phyloP scores from a whole-genome alignment of 2,113 vertebrate genomes.

The Scomber scombrus region DNA sequence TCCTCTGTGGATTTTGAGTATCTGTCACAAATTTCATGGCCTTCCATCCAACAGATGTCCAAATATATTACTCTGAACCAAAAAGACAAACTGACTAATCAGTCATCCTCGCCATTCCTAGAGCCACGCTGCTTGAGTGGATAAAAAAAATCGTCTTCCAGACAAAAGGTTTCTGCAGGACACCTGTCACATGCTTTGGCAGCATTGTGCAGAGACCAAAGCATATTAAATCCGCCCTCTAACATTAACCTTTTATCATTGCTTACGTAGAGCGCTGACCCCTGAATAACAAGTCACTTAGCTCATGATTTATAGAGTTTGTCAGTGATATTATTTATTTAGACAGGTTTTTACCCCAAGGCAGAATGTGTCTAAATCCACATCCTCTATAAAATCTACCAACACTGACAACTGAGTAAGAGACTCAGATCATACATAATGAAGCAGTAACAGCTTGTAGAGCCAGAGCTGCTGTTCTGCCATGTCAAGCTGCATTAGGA shows the following conservation, averaged over 20 bases:
- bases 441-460: conserved; percentile 68
- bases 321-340: conserved; percentile 73
- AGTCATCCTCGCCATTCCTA: background rate
- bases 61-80: too few relatives aligned
- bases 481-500: conserved; percentile 61
- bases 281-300: conserved; percentile 40
- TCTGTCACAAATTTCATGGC: too few relatives aligned
- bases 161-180: background rate
- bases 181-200: background rate
- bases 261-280: conserved; percentile 42
- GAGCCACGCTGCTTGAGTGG: background rate
- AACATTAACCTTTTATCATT: conserved; percentile 48
- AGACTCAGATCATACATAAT: conserved; percentile 71
- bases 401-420: conserved; percentile 36
- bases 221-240: conserved; percentile 6
- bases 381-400: conserved; percentile 40
- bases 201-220: background rate
- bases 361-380: conserved; percentile 52
- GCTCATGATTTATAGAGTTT: conserved; percentile 59
- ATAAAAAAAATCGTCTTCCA: background rate
- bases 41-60: too few relatives aligned
- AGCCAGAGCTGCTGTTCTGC: conserved; percentile 61
- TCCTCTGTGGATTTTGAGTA: too few relatives aligned
- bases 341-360: conserved; percentile 21
- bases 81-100: background rate